Percentiles rank a stretch among this genome's conserved stretches.
Conservation (phyloP, 2,888 invertebrate genomes). For the Drosophila hamatofila region DNA sequence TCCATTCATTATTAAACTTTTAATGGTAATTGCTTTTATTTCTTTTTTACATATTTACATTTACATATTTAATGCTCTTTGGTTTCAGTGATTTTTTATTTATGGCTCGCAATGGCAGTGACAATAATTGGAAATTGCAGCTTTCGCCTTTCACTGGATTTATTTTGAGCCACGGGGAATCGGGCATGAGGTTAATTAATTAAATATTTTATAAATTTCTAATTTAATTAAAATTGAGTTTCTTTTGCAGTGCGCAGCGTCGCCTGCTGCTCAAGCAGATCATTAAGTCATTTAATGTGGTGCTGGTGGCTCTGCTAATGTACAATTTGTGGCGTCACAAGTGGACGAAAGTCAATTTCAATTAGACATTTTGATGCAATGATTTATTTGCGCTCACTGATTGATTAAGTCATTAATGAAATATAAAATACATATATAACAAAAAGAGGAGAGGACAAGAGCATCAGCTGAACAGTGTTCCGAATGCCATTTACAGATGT, state of each 20-base stretch:
- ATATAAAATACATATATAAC: slow-evolving; percentile 14
- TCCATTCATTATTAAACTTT: neutral
- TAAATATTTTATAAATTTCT: neutral
- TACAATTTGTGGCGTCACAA: slow-evolving; percentile 84
- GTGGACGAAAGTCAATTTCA: slow-evolving; percentile 84
- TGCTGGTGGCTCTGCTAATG: slow-evolving; percentile 81
- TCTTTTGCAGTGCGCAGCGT: slow-evolving; percentile 73
- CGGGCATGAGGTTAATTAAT: slow-evolving; percentile 51
- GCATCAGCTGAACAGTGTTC: slow-evolving; percentile 22
- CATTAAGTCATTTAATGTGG: slow-evolving; percentile 81
- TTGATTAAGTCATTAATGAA: slow-evolving; percentile 74
- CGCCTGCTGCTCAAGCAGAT: slow-evolving; percentile 77
- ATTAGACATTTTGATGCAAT: slow-evolving; percentile 64
- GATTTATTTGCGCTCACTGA: slow-evolving; percentile 48
- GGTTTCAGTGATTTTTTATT: slow-evolving; percentile 43
- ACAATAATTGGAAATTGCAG: slow-evolving; percentile 25
- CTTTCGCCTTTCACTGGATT: slow-evolving; percentile 60
- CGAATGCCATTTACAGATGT: slow-evolving; percentile 62
- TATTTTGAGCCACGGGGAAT: slow-evolving; percentile 47
- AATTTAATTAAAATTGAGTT: slow-evolving; percentile 3
- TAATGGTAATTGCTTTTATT: neutral
- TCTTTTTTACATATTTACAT: slow-evolving; percentile 5
- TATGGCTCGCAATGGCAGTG: slow-evolving; percentile 20
- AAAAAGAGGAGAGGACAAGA: neutral
- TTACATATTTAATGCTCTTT: slow-evolving; percentile 23